phyloP scores from a whole-genome alignment of 2,113 vertebrate genomes.

The Nestor notabilis region DNA sequence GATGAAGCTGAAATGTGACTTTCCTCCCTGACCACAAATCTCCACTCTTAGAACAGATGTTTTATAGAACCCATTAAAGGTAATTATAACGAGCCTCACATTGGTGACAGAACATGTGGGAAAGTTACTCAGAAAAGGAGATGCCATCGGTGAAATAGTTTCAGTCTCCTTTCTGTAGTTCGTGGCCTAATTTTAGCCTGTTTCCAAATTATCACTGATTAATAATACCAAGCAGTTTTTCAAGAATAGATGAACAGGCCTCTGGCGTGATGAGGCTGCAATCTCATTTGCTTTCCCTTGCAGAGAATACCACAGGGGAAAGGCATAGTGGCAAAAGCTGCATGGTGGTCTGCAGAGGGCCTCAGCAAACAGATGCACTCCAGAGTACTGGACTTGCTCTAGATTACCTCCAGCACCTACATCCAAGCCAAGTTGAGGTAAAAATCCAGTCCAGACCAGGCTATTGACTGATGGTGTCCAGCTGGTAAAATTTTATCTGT shows the following conservation, averaged over 20 bases:
- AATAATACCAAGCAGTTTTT: neutral
- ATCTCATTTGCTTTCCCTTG: neutral
- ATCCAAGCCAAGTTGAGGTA: neutral
- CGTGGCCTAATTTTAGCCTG: neutral
- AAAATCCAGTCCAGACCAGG: neutral
- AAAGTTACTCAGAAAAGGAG: neutral
- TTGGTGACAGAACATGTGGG: neutral
- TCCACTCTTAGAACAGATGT: neutral
- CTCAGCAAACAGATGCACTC: neutral
- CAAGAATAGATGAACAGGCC: neutral
- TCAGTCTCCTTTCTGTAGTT: neutral
- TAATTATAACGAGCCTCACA: neutral
- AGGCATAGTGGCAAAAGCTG: neutral
- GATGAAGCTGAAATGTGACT: neutral
- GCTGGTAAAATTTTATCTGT: neutral
- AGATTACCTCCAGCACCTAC: neutral
- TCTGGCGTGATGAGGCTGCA: fast-evolving
- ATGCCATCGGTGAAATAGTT: neutral
- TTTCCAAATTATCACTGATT: neutral
- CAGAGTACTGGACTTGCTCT: neutral
- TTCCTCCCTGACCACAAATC: neutral
- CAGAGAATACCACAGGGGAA: neutral
- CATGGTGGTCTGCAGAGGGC: neutral
- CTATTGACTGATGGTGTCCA: neutral
- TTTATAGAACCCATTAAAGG: neutral